Percentiles rank a stretch among this genome's conserved stretches.
Conservation (phyloP, 1,140 invertebrate species). For the Probaryconus sp. region DNA sequence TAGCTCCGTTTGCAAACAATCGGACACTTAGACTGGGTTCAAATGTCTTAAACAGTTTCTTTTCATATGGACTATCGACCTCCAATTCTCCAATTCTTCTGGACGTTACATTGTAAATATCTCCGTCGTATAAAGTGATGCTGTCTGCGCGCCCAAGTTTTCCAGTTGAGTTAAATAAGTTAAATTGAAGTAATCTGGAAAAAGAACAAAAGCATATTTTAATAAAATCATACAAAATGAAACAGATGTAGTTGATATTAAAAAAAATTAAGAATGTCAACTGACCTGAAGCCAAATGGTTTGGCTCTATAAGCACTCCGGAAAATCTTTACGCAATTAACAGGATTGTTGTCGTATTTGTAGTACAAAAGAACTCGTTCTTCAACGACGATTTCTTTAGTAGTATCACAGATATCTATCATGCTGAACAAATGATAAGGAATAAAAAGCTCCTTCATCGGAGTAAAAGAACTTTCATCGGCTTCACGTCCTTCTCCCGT, state of each 20-base stretch:
- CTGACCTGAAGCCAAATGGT: constrained; percentile 88
- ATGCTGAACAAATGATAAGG: constrained; percentile 97
- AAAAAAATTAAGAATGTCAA: constrained; percentile 1
- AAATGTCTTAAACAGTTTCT: constrained; percentile 86
- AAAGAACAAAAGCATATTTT: constrained; percentile 3
- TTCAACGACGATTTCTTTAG: constrained; percentile 93
- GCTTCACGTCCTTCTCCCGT: constrained; percentile 95
- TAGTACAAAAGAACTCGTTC: constrained; percentile 96
- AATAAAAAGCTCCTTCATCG: constrained; percentile 89
- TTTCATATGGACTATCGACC: constrained; percentile 84
- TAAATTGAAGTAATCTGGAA: constrained; percentile 91
- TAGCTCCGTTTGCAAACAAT: constrained; percentile 95
- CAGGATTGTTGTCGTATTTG: constrained; percentile 97
- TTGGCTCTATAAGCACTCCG: constrained; percentile 89
- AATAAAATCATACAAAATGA: neutral
- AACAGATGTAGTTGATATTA: neutral
- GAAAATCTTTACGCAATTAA: constrained; percentile 99
- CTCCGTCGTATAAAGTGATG: constrained; percentile 93
- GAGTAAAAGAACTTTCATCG: constrained; percentile 90
- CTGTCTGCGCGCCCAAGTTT: constrained; percentile 89
- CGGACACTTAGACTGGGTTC: constrained; percentile 92
- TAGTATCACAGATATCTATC: constrained; percentile 96
- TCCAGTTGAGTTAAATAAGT: constrained; percentile 93
- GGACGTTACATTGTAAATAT: constrained; percentile 92
- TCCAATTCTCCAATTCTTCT: constrained; percentile 85